These are phyloP conservation scores for Papilio polytes DNA, from an alignment of 1,140 invertebrate species.

Conservation along the genomic window DNA sequence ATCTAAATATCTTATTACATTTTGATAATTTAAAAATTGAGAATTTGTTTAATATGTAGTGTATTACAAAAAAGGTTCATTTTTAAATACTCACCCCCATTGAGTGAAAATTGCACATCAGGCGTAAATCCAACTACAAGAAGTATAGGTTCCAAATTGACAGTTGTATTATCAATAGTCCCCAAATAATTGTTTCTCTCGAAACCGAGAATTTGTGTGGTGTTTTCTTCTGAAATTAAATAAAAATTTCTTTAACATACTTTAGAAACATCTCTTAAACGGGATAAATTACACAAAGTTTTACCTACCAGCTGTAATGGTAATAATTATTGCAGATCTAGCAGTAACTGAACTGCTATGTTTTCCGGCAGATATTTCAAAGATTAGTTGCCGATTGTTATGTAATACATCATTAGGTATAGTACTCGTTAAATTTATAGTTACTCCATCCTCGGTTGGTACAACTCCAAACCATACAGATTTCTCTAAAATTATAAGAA, in stretches of 20 bases:
- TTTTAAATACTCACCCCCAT: not conserved
- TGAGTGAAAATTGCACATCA: not conserved
- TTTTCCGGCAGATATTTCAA: slow-evolving; percentile 39
- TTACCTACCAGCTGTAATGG: not conserved
- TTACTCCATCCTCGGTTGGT: slow-evolving; percentile 28
- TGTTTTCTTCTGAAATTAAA: not conserved
- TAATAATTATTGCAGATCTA: not conserved
- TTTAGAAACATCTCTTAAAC: too few relatives aligned
- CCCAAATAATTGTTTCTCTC: not conserved
- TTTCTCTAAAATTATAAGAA: not conserved
- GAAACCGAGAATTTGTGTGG: not conserved
- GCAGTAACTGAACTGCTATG: slow-evolving; percentile 8
- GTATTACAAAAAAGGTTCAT: too few relatives aligned
- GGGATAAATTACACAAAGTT: not conserved
- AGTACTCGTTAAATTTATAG: slow-evolving; percentile 23
- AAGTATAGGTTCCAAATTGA: not conserved
- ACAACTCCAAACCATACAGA: slow-evolving; percentile 45
- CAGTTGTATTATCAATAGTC: not conserved
- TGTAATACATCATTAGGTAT: slow-evolving; percentile 44
- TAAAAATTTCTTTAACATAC: not conserved
- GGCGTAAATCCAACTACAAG: not conserved
- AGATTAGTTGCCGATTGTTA: slow-evolving; percentile 46
- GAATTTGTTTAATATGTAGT: not conserved
- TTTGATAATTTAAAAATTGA: not conserved
- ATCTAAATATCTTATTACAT: not conserved